Base-by-base conservation (phyloP, 1,140 invertebrate genomes). In the Pantala flavescens region DNA sequence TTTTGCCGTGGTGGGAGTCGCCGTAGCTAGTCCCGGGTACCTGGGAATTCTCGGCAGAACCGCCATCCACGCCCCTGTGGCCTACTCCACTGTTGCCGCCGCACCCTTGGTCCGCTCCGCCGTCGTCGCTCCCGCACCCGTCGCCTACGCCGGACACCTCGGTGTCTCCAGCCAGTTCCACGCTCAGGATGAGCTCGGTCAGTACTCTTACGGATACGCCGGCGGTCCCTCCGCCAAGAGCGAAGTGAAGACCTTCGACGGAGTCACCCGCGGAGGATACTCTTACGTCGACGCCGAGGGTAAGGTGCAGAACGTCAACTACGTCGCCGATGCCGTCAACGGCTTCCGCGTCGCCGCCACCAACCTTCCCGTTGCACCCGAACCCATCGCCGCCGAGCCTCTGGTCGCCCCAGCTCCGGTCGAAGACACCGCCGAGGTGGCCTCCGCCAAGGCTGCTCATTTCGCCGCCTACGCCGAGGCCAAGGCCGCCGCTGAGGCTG, bases 331-430 rank as follows among this genome's bases (percentile, higher is more conserved):
- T 75, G 84, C 85, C 10, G 77, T 83, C 74, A 84, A 84, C 73
- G 89, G 89, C 70, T 90, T 90, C 82, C 84, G 88, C 49, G 88
- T 88, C 11, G 85, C 87, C 12, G 88, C 86, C 23, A 89, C 87
- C 21, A 89, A 90, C 80, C 78, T 88, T 43, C 88, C 88, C 0
- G 80, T 83, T 16, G 77, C 75, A 7, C 79, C 80, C 0, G 80
- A 77, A 21, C 76, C 77, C 16, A 74, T 43, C 43, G 75, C 72
- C 23, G 75, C 78, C 28, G 74, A 55, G 23, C 70, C 72, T 19
- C 72, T 74, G 14, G 74, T 14, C 19, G 72, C 74, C 21, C 74
- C 75, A 36, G 72, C 71, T 19, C 74, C 75, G 23, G 78, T 23
- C 74, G 78, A 71, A 77, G 77, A 77, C 70, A 80, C 79, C 23